A percentile compares a stretch with the other conserved stretches of the same genome.
Evolutionary conservation across 2,113 vertebrate genomes (phyloP).

Genomic region (Neolamprologus caudopunctatus): DNA sequence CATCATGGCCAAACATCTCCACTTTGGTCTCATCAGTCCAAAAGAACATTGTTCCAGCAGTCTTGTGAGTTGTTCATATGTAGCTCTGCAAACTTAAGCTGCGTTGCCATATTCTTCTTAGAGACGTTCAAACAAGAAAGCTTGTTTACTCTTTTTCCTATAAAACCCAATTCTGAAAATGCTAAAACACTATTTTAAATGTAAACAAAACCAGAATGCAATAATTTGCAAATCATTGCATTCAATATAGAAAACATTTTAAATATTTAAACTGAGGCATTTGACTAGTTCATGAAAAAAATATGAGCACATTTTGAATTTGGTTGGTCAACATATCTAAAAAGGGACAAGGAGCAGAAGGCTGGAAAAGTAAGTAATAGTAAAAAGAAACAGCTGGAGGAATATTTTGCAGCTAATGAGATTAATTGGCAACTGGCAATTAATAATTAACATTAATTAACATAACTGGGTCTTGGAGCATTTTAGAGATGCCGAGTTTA

Average conservation of each 20-base stretch:
- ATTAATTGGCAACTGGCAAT: background rate
- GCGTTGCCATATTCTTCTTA: background rate
- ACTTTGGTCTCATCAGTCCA: background rate
- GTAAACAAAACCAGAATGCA: background rate
- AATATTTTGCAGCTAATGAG: background rate
- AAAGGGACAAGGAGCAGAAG: background rate
- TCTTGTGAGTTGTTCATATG: background rate
- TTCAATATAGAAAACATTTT: background rate
- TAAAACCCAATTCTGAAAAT: background rate
- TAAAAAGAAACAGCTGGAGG: background rate
- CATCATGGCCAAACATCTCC: background rate
- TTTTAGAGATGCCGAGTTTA: background rate
- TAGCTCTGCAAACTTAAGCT: background rate
- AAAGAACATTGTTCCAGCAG: background rate
- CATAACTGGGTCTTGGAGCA: background rate
- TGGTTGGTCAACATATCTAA: background rate
- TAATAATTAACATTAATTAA: background rate
- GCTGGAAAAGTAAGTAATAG: background rate
- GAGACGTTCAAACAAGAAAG: background rate
- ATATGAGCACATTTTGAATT: background rate
- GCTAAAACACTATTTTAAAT: background rate
- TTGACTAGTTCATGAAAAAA: background rate
- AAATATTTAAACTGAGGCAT: background rate
- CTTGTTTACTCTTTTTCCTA: background rate
- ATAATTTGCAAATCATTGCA: background rate